Evolutionary conservation across 2,113 vertebrate genomes (phyloP), one percentile per base, ranked within the genome.

Genomic region (Phoxinus phoxinus): DNA sequence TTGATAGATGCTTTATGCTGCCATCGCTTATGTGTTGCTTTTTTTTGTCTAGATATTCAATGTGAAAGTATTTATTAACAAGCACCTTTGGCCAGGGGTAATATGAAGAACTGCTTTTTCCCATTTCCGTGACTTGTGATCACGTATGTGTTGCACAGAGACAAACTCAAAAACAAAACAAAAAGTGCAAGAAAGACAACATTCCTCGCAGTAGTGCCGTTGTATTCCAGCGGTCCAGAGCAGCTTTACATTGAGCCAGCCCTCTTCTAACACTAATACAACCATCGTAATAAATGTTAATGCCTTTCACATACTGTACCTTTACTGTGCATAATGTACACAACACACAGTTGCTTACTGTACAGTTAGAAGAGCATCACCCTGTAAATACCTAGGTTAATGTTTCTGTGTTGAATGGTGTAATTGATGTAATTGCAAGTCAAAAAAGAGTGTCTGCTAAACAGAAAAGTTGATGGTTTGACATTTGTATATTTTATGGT

Each of bases 101-200:
- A 56, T 71, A 21, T 82, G 35, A 69, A 44, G 61, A 72, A 30
- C 15, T 73, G 65, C 23, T 65, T 72, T 84, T 87, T 59, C 76
- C 76, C 51, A 72, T 81, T 30, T 65, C 48, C 51, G 15, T 74
- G 81, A 87, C 44, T 65, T 89, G 85, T 89, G 69, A 46, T 56
- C 59, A 86, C 85, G 75, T 91, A 79, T 87, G 90, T 92, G 88
- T 91, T 88, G 89, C 86, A 86, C 84, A 44, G 77, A 81, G 4
- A 85, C 75, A 61, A 59, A 32, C 8, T 3, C 6, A 23, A 4
- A 25, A 25, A 84, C 56, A 44, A 46, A 13, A 32, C 3, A 25
- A 81, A 59, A 13, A 82, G 71, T 77, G 46, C 6, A 74, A 65
- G 48, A 17, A 2, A 19, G 48, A 12, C 12, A 44, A 23, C 41